phyloP scores from a whole-genome alignment of 2,888 invertebrate species.

The Pachymerium ferrugineum region DNA sequence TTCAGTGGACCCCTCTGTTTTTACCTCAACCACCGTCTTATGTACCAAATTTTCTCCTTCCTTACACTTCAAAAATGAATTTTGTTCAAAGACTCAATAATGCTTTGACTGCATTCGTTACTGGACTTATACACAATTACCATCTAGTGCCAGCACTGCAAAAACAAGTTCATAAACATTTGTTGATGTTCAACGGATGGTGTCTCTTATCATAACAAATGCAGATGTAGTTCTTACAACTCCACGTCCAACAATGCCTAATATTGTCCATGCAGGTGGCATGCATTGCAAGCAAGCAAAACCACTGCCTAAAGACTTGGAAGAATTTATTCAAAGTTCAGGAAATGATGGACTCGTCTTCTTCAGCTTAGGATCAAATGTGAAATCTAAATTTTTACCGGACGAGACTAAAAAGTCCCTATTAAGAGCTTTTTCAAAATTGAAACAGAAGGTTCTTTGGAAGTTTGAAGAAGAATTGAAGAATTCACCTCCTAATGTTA shows the following conservation, averaged over 20 bases:
- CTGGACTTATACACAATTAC: too few relatives aligned
- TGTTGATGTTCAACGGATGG: not conserved
- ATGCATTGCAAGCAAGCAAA: constrained; percentile 54
- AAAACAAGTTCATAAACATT: not conserved
- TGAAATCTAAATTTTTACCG: not conserved
- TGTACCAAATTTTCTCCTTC: not conserved
- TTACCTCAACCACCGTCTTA: not conserved
- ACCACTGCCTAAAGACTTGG: constrained; percentile 35
- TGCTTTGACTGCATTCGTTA: too few relatives aligned
- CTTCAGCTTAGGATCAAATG: not conserved
- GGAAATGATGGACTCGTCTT: not conserved
- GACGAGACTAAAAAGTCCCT: not conserved
- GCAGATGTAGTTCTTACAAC: not conserved
- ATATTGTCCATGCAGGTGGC: constrained; percentile 51
- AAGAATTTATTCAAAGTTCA: constrained; percentile 10
- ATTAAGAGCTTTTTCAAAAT: not conserved
- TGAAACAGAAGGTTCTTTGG: constrained; percentile 22
- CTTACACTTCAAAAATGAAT: not conserved
- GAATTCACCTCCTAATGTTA: not conserved
- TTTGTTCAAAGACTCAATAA: not conserved
- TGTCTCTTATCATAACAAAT: not conserved
- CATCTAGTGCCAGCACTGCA: too few relatives aligned
- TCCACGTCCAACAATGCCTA: not conserved
- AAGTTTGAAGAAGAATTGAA: constrained; percentile 22
- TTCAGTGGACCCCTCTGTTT: not conserved